Evolutionary conservation across 2,888 invertebrate genomes (phyloP), one percentile per base, ranked within the genome.

Genomic region (Phasia obesa): DNA sequence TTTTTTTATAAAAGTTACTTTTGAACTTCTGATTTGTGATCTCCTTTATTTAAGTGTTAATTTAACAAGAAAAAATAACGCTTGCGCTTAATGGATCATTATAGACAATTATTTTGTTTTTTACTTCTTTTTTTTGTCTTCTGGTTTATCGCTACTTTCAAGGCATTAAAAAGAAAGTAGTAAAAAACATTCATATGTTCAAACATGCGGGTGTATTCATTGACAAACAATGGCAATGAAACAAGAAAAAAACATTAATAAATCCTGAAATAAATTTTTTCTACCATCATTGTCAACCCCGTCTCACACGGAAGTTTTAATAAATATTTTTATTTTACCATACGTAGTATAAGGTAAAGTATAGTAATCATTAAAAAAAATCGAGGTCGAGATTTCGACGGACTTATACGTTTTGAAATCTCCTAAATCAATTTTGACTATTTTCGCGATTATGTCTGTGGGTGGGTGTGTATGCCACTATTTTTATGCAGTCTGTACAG

Each of bases 241-340:
- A 75, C 62, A 67, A 67, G 65, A 76, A 76, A 69, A 62, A 60
- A 76, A 65, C 76, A 47, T 75, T 75, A 74, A 74, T 64, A 69
- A 80, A 62, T 44, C 21, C 75, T 65, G 59, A 70, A 76, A 62
- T 57, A 59, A 75, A 27, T 73, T 31, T 60, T 67, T 51, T 17
- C 23, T 21, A 71, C 15, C 17, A 42, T 55, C 64, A 44, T 35
- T 17, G 53, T 47, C 19, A 27, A 27, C 27, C 27, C 6, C 27
- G 27, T 27, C 27, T n/a, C n/a, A n/a, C n/a, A n/a, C n/a, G n/a
- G n/a, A n/a, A n/a, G n/a, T n/a, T n/a, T n/a, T n/a, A n/a, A n/a
- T n/a, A n/a, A 27, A 5, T 27, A 27, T 27, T 27, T 27, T 27
- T 27, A 27, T 27, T 27, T 5, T 27, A 27, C 27, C n/a, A n/a